phyloP scores from a whole-genome alignment of 2,888 invertebrate species.

The Morpho deidamia region DNA sequence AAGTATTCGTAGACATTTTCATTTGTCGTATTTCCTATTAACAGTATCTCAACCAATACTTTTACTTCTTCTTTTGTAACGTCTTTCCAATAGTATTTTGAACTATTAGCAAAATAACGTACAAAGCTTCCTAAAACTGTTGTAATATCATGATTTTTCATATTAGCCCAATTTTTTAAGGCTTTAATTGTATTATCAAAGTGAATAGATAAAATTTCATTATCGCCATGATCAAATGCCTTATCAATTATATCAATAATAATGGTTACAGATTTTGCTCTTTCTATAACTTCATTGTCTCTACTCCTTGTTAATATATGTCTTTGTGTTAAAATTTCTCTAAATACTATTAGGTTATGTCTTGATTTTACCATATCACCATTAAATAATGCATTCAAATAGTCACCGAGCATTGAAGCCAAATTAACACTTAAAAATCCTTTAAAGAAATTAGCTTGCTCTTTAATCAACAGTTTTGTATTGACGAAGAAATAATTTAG shows the following conservation, averaged over 20 bases:
- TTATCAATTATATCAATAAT: conserved; percentile 43
- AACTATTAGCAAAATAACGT: conserved; percentile 23
- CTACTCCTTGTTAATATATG: conserved; percentile 27
- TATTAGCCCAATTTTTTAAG: conserved; percentile 28
- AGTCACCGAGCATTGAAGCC: conserved; percentile 18
- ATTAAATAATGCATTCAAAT: conserved; percentile 12
- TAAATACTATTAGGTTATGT: conserved; percentile 23
- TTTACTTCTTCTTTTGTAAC: conserved; percentile 34
- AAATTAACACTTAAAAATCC: conserved; percentile 30
- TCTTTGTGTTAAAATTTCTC: conserved; percentile 29
- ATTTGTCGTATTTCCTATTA: conserved; percentile 25
- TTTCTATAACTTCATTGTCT: conserved; percentile 19
- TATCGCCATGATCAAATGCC: conserved; percentile 28
- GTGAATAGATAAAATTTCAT: conserved; percentile 29
- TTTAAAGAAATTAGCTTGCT: conserved; percentile 26
- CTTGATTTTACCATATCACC: conserved; percentile 21
- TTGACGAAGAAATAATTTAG: conserved; percentile 23
- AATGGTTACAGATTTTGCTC: conserved; percentile 33
- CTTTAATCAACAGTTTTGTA: conserved; percentile 17
- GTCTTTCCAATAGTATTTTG: conserved; percentile 29
- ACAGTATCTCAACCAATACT: conserved; percentile 33
- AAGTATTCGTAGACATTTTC: conserved; percentile 24
- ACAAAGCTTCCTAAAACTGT: conserved; percentile 27
- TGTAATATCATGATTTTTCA: conserved; percentile 21
- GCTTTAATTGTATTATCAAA: conserved; percentile 27